A percentile compares a stretch with the other conserved stretches of the same genome.
Conservation (phyloP, 2,797 vertebrate species). For the Morelia viridis region DNA sequence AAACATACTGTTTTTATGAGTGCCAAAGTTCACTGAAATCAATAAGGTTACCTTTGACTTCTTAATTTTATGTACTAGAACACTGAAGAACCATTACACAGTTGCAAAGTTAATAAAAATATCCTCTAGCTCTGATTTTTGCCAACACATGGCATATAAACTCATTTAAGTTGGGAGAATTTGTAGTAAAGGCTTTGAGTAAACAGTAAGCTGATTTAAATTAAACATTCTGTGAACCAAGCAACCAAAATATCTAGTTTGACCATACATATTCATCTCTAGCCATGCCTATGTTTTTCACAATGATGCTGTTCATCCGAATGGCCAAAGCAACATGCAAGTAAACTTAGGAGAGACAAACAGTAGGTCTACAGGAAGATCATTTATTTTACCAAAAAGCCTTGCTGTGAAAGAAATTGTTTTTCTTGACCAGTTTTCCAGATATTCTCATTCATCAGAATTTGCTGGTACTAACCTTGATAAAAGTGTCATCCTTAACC, state of each 20-base stretch:
- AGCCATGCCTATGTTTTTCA: not conserved
- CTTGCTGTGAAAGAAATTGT: not conserved
- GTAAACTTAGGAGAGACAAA: not conserved
- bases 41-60: not conserved
- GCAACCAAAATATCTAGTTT: not conserved
- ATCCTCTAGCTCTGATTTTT: not conserved
- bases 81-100: not conserved
- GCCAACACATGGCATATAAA: not conserved
- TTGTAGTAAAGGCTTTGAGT: not conserved
- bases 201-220: not conserved
- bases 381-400: not conserved
- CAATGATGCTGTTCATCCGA: not conserved
- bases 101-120: slow-evolving; percentile 2
- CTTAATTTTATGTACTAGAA: not conserved
- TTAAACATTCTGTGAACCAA: not conserved
- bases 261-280: not conserved
- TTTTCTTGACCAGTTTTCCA: not conserved
- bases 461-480: not conserved
- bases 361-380: not conserved
- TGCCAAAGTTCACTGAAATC: slow-evolving; percentile 12
- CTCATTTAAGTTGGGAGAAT: not conserved
- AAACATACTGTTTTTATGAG: not conserved
- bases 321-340: not conserved
- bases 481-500: not conserved
- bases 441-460: not conserved